A percentile compares a stretch with the other conserved stretches of the same genome.
These are phyloP conservation scores for Aphidius ervi DNA, from an alignment of 1,140 invertebrate species.

Conservation along the genomic window DNA sequence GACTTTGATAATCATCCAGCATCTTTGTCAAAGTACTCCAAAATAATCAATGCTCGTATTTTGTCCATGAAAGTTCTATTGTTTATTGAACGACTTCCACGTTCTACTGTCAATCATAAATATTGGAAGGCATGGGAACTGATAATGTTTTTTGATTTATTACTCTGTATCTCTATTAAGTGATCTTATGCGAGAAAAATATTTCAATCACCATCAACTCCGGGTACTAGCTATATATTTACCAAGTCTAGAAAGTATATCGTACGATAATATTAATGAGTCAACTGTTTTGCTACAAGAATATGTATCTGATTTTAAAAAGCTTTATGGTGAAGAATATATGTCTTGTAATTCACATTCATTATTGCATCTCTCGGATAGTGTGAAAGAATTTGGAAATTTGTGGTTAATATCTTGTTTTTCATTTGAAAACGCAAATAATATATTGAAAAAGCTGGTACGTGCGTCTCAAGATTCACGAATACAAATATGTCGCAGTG, in stretches of 20 bases:
- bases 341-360: conserved; percentile 4
- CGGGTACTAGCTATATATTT: neutral
- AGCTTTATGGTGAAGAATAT: neutral
- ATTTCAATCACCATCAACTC: conserved; percentile 2
- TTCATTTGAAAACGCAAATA: conserved; percentile 25
- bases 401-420: conserved; percentile 18
- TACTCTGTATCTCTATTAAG: neutral
- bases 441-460: conserved; percentile 20
- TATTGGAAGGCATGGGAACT: conserved; percentile 4
- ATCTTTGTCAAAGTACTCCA: too few relatives aligned
- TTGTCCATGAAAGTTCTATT: too few relatives aligned
- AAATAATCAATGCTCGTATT: too few relatives aligned
- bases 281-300: neutral
- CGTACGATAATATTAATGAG: neutral
- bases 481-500: conserved; percentile 18
- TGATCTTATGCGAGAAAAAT: neutral
- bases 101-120: too few relatives aligned
- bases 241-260: neutral
- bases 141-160: neutral
- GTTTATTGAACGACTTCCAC: too few relatives aligned
- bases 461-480: conserved; percentile 22
- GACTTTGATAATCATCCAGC: too few relatives aligned
- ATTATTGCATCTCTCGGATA: neutral
- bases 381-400: neutral
- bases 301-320: conserved; percentile 7